Conservation (phyloP, 2,113 vertebrate species). For the Carlito syrichta region DNA sequence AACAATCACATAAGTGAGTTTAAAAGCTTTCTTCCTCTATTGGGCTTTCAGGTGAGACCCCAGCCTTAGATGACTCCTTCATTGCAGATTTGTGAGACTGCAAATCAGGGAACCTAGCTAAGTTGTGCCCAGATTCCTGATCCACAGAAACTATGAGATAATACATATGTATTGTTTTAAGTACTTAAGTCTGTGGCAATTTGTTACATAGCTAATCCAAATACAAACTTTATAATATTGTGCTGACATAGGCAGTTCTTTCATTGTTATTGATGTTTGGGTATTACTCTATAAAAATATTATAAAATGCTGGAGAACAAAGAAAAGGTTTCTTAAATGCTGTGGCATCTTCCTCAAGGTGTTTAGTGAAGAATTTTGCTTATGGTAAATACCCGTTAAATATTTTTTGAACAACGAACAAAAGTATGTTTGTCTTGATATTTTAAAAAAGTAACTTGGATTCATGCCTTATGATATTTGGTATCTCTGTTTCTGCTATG, state of each 20-base stretch:
- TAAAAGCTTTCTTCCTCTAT: neutral
- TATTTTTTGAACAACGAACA: neutral
- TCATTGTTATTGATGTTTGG: neutral
- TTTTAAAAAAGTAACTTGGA: constrained; percentile 9
- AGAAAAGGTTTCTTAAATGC: neutral
- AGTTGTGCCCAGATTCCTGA: neutral
- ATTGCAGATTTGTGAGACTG: neutral
- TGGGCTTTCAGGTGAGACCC: neutral
- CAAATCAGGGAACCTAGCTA: neutral
- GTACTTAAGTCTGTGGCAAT: neutral
- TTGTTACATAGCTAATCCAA: neutral
- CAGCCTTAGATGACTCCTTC: neutral
- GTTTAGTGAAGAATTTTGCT: neutral
- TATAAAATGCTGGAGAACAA: neutral
- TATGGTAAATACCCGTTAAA: neutral
- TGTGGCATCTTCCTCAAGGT: neutral
- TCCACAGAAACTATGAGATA: neutral
- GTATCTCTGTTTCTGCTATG: neutral
- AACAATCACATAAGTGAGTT: neutral
- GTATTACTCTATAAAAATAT: neutral
- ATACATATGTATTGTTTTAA: neutral
- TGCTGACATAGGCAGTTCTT: neutral
- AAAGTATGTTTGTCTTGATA: neutral
- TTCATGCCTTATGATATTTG: neutral
- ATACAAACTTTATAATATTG: neutral